Percentiles rank a stretch among this genome's conserved stretches.
phyloP scores from a whole-genome alignment of 1,140 invertebrate species.

The Philotrypesis tridentata region DNA sequence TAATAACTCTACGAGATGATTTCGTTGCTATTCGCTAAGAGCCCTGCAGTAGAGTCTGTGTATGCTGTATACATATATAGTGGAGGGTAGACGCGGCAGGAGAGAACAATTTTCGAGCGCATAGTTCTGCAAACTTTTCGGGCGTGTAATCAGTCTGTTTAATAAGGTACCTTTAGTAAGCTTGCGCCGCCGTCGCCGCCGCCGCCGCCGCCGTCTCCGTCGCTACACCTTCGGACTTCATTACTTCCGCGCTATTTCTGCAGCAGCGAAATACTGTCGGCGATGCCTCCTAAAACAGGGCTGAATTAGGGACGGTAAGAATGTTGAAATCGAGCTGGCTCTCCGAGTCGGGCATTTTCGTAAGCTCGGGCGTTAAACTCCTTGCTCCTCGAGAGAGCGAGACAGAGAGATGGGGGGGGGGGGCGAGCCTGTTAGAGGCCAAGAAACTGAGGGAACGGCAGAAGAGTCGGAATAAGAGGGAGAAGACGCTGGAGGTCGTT shows the following conservation, averaged over 20 bases:
- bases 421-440: slow-evolving; percentile 61
- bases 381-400: slow-evolving; percentile 30
- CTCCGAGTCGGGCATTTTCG: slow-evolving; percentile 54
- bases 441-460: slow-evolving; percentile 53
- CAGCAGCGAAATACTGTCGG: slow-evolving; percentile 8
- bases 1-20: background rate
- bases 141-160: background rate
- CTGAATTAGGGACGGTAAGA: slow-evolving; percentile 38
- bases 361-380: slow-evolving; percentile 55
- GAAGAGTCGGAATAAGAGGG: slow-evolving; percentile 60
- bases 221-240: background rate
- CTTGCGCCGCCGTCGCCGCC: no score
- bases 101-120: background rate
- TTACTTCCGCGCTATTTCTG: background rate
- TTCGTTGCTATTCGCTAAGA: background rate
- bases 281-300: background rate
- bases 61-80: no score
- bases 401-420: slow-evolving; percentile 32
- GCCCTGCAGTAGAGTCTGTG: no score
- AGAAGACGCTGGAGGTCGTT: slow-evolving; percentile 59
- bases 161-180: background rate
- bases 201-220: no score
- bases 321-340: slow-evolving; percentile 42
- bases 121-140: background rate
- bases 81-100: no score